phyloP scores from a whole-genome alignment of 2,888 invertebrate genomes.

The Caenorhabditis becei region DNA sequence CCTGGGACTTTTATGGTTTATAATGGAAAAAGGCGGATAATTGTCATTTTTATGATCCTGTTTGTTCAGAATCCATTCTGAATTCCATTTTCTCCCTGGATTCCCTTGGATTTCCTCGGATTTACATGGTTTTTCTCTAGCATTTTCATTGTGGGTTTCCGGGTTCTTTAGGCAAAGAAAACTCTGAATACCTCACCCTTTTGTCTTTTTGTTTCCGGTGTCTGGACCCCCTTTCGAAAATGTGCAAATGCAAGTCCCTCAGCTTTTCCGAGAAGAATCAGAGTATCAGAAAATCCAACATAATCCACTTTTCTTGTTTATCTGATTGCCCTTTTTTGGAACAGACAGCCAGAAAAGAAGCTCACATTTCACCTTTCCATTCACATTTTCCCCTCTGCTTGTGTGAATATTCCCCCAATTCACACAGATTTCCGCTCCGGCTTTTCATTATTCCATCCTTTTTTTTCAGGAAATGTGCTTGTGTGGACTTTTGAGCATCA shows the following conservation, averaged over 20 bases:
- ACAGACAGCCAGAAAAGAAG: conserved; percentile 4
- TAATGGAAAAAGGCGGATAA: not conserved
- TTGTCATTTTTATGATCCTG: not conserved
- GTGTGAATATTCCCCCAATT: conserved; percentile 2
- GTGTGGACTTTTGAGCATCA: conserved; percentile 67
- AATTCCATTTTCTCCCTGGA: not conserved
- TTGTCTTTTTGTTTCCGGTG: conserved; percentile 9
- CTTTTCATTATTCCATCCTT: too few species aligned
- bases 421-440: not conserved
- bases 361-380: conserved; percentile 39
- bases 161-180: not conserved
- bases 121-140: not conserved
- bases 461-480: conserved; percentile 70
- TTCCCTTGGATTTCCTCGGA: not conserved
- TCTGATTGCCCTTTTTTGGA: not conserved
- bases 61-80: not conserved
- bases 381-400: not conserved
- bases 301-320: conserved; percentile 21
- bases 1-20: not conserved
- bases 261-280: not conserved
- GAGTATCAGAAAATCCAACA: not conserved
- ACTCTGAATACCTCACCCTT: not conserved
- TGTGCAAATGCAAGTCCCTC: not conserved
- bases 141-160: not conserved
- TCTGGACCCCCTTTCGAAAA: conserved; percentile 4